phyloP scores from a whole-genome alignment of 2,888 invertebrate genomes.

The Conus canariensis region DNA sequence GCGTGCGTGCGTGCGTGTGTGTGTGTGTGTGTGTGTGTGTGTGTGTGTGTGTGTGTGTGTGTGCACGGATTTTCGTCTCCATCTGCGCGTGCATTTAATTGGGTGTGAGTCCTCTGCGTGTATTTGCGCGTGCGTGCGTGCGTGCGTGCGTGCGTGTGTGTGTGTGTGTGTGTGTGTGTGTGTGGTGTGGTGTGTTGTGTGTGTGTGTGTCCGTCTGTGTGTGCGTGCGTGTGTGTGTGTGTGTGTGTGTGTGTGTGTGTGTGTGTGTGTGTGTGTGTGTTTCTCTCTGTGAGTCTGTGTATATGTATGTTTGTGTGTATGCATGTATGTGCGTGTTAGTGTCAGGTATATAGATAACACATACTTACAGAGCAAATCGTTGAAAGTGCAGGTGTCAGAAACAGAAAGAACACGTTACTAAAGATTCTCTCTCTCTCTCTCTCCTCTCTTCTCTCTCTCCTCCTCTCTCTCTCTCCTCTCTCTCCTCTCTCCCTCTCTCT shows the following conservation, averaged over 20 bases:
- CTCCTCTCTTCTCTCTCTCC: too few species aligned
- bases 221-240: too few species aligned
- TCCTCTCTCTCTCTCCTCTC: too few species aligned
- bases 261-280: too few species aligned
- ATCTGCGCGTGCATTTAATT: neutral
- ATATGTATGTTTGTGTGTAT: neutral
- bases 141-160: neutral
- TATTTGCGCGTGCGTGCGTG: neutral
- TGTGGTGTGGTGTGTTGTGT: too few species aligned
- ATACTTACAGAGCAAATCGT: constrained; percentile 24
- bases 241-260: too few species aligned
- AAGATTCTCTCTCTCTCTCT: too few species aligned
- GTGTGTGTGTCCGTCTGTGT: neutral
- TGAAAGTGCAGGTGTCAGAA: constrained; percentile 25
- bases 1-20: too few species aligned
- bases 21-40: neutral
- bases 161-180: too few species aligned
- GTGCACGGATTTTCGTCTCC: neutral
- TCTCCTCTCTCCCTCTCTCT: too few species aligned
- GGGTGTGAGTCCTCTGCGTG: neutral
- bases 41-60: too few species aligned
- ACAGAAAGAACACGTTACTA: neutral
- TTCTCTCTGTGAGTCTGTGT: neutral
- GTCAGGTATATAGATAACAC: too few species aligned
- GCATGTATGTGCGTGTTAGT: neutral